Base-by-base conservation (phyloP, 64 coral and sea anemone genomes). In the Pocillopora verrucosa region DNA sequence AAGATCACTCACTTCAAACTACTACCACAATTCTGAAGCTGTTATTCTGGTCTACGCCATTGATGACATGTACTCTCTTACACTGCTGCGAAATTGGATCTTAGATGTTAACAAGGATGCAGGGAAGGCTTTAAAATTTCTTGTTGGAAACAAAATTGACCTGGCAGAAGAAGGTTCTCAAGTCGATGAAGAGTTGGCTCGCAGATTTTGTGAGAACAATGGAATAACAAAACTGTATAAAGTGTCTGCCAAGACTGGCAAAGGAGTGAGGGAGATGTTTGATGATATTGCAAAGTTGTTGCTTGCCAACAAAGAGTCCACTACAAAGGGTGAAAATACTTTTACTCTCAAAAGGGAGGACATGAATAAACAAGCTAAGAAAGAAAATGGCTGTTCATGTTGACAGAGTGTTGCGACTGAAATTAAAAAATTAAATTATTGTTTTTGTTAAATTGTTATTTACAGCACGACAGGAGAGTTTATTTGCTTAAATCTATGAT, bases 221-320 rank as follows among this genome's bases (percentile, higher is more conserved):
- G 77, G 89, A 80, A 19, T 78, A 90, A 36, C 93, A 93, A 74
- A 78, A 85, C 6, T 76, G 25, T 79, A 75, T 74, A 37, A 88
- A 96, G 74, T 87, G 20, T 96, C 95, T 1, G 95, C 95, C 62
- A 96, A 96, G 83, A 93, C 95, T 60, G 95, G 95, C 13, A 56
- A 93, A 83, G 95, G 95, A 65, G 59, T 96, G 77, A 64, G 83
- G 38, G 72, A 93, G 83, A 69, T 61, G 14, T 91, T 93, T 75
- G 61, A 90, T 2, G n/a, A 61, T 34, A 68, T 90, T 75, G 76
- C 95, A 14, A 60, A 93, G 65, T 61, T 69, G 65, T 81, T 96
- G 81, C 37, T 89, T 25, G 45, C 41, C 41, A 51, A 51, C 41
- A 51, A 51, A 51, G 41, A 51, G 41, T 51, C 41, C 41, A 51